These are phyloP conservation scores for Trissolcus basalis DNA, from an alignment of 1,140 invertebrate species.

Conservation along the genomic window DNA sequence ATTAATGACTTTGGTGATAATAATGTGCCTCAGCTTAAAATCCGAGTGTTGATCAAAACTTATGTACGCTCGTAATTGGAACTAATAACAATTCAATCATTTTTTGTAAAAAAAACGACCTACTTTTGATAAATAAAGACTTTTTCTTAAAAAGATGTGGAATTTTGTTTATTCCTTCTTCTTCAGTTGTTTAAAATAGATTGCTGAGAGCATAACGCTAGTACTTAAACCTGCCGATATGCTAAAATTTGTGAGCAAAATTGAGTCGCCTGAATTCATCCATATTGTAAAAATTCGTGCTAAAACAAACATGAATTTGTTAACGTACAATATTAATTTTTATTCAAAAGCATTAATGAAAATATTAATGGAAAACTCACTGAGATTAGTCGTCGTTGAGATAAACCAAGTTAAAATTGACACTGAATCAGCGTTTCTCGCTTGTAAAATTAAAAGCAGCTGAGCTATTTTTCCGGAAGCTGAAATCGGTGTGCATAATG, in stretches of 20 bases:
- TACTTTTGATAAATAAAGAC: conserved; percentile 1
- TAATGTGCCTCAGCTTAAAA: no score
- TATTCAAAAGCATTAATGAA: neutral
- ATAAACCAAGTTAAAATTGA: conserved; percentile 83
- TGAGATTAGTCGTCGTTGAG: conserved; percentile 81
- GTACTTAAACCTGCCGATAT: conserved; percentile 72
- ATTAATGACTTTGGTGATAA: no score
- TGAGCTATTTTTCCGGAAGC: conserved; percentile 83
- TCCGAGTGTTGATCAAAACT: no score
- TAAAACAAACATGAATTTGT: conserved; percentile 58
- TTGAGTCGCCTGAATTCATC: conserved; percentile 75
- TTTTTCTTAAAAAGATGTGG: neutral
- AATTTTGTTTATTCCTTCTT: conserved; percentile 61
- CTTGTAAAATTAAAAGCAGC: conserved; percentile 79
- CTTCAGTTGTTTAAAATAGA: conserved; percentile 65
- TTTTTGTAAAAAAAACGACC: conserved; percentile 2
- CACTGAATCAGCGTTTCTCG: conserved; percentile 80
- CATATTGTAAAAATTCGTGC: conserved; percentile 76
- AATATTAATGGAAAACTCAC: conserved; percentile 74
- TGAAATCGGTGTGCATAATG: conserved; percentile 82
- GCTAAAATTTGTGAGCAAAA: conserved; percentile 73
- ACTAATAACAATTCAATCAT: neutral
- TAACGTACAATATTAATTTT: neutral
- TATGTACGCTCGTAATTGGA: neutral
- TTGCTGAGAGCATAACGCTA: conserved; percentile 68